Evolutionary conservation across 2,113 vertebrate species (phyloP).

Genomic region (Mola mola): DNA sequence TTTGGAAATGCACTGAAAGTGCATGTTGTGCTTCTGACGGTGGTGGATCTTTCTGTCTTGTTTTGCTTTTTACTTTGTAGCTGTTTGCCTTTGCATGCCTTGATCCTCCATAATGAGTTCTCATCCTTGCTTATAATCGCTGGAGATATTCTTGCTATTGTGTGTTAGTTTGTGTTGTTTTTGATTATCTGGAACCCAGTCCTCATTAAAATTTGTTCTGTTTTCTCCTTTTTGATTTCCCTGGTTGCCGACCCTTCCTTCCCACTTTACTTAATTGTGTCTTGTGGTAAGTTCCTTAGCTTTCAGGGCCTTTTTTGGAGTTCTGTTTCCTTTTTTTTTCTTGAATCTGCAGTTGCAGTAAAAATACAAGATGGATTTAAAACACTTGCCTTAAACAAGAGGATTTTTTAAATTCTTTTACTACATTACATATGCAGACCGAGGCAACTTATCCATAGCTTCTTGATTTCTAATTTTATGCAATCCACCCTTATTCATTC

Average conservation of each 20-base stretch:
- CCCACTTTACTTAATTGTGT: slow-evolving; percentile 99
- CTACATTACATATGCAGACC: neutral
- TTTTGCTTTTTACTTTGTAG: slow-evolving; percentile 5
- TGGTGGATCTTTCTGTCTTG: slow-evolving; percentile 35
- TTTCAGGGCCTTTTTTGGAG: slow-evolving; percentile 82
- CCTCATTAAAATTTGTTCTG: slow-evolving; percentile 99
- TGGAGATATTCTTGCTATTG: slow-evolving; percentile 76
- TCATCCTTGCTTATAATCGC: slow-evolving; percentile 58
- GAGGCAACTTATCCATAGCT: neutral
- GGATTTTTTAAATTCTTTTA: neutral
- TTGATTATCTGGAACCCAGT: slow-evolving; percentile 86
- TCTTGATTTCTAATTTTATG: slow-evolving; percentile 6
- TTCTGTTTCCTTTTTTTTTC: slow-evolving; percentile 52
- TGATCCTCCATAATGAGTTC: slow-evolving; percentile 60
- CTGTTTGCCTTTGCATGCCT: slow-evolving; percentile 70
- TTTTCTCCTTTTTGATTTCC: slow-evolving; percentile 95
- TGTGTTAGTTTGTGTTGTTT: slow-evolving; percentile 85
- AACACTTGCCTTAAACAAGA: neutral
- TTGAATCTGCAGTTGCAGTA: slow-evolving; percentile 60
- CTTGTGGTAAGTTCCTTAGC: slow-evolving; percentile 97
- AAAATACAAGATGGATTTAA: neutral
- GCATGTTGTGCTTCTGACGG: slow-evolving; percentile 59
- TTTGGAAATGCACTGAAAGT: slow-evolving; percentile 43
- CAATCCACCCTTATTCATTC: neutral
- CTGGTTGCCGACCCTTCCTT: slow-evolving; percentile 97